Evolutionary conservation across 2,113 vertebrate genomes (phyloP).

Genomic region (Beaufortia kweichowensis): DNA sequence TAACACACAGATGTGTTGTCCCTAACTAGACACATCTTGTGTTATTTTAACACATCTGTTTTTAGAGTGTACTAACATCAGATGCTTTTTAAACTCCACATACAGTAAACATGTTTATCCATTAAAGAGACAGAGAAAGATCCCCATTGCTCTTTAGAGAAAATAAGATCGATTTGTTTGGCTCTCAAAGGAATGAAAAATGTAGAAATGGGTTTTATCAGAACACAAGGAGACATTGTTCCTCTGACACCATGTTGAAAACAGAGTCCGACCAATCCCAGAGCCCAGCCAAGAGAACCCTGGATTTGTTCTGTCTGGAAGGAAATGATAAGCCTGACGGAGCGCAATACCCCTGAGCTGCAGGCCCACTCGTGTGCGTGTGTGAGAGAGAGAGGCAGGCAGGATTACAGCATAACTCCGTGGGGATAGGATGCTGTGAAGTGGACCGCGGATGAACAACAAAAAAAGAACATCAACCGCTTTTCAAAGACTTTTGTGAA

Average conservation of each 20-base stretch:
- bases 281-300: constrained; percentile 28
- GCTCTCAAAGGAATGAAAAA: constrained; percentile 2
- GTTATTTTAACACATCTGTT: too few relatives aligned
- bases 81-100: neutral
- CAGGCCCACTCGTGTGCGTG: neutral
- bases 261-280: constrained; percentile 18
- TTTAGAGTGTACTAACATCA: too few relatives aligned
- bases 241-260: constrained; percentile 19
- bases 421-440: constrained; percentile 34
- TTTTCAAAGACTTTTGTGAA: constrained; percentile 13
- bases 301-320: constrained; percentile 37
- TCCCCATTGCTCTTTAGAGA: neutral
- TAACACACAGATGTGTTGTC: too few relatives aligned
- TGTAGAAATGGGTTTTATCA: constrained; percentile 24
- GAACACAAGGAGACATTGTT: constrained; percentile 32
- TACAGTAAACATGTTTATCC: neutral
- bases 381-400: neutral
- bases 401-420: constrained; percentile 35
- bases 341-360: constrained; percentile 29
- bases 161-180: constrained; percentile 11
- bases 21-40: too few relatives aligned
- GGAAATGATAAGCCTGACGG: constrained; percentile 29
- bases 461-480: constrained; percentile 27
- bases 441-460: constrained; percentile 27
- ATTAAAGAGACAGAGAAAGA: neutral